These are phyloP conservation scores for Eretmochelys imbricata DNA, from an alignment of 2,113 vertebrate species.

Conservation along the genomic window DNA sequence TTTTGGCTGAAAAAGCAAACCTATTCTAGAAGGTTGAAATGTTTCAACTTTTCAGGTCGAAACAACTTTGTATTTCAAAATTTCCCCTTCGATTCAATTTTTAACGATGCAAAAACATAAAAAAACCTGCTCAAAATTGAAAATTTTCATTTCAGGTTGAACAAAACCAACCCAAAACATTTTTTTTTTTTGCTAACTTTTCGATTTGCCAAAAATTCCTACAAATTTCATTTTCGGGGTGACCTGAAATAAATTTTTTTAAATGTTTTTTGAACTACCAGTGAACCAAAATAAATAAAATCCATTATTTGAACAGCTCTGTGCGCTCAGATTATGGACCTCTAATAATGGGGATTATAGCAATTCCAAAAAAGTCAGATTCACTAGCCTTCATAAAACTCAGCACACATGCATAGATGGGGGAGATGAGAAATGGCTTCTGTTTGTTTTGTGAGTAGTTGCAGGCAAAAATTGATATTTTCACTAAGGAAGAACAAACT, in stretches of 20 bases:
- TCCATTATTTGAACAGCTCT: background rate
- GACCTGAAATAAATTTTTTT: background rate
- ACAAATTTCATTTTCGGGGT: background rate
- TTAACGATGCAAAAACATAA: background rate
- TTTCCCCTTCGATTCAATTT: background rate
- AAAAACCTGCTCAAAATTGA: background rate
- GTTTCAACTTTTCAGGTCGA: background rate
- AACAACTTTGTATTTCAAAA: fast-evolving
- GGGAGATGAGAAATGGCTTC: background rate
- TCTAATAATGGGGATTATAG: background rate
- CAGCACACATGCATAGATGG: background rate
- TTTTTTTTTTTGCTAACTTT: background rate
- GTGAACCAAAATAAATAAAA: background rate
- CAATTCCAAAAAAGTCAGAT: background rate
- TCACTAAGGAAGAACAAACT: background rate
- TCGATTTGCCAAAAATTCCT: background rate
- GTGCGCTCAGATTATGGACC: fast-evolving
- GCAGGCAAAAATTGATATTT: background rate
- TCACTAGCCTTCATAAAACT: fast-evolving
- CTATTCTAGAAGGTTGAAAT: background rate
- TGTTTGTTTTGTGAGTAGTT: background rate
- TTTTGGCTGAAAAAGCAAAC: background rate
- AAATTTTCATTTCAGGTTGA: background rate
- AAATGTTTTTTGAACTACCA: background rate
- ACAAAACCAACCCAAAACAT: background rate